Percentiles rank a stretch among this genome's conserved stretches.
These are phyloP conservation scores for Loriculus beryllinus DNA, from an alignment of 2,797 vertebrate genomes.

Conservation along the genomic window DNA sequence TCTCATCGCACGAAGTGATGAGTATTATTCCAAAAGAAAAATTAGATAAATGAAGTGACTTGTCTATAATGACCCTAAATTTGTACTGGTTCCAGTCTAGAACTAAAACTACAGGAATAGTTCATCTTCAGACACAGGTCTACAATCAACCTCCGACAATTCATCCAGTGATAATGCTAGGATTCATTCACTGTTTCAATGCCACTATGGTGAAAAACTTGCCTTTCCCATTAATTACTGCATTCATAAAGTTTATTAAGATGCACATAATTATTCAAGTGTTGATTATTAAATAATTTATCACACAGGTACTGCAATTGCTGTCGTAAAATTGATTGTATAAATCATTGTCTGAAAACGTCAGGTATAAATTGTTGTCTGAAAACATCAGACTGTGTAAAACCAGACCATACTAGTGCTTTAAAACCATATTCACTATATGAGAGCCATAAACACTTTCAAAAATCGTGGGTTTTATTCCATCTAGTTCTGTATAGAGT, in stretches of 20 bases:
- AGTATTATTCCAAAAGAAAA: background rate
- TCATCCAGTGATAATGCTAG: background rate
- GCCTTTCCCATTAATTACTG: background rate
- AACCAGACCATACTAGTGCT: background rate
- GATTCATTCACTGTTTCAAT: background rate
- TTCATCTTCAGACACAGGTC: background rate
- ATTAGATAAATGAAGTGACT: background rate
- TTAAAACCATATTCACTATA: background rate
- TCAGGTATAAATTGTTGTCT: background rate
- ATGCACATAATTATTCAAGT: background rate
- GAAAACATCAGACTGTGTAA: background rate
- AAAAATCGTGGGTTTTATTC: background rate
- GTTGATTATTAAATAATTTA: background rate
- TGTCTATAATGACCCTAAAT: background rate
- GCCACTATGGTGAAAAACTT: background rate
- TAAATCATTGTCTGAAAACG: background rate
- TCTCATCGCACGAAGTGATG: rapidly evolving
- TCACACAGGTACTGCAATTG: background rate
- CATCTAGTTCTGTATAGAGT: background rate
- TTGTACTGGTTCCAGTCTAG: background rate
- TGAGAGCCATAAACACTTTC: background rate
- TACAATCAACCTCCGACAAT: background rate
- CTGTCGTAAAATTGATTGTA: background rate
- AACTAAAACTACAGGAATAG: background rate
- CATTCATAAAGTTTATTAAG: background rate